Base-by-base conservation (phyloP, 2,888 invertebrate genomes). In the Archips xylosteana region DNA sequence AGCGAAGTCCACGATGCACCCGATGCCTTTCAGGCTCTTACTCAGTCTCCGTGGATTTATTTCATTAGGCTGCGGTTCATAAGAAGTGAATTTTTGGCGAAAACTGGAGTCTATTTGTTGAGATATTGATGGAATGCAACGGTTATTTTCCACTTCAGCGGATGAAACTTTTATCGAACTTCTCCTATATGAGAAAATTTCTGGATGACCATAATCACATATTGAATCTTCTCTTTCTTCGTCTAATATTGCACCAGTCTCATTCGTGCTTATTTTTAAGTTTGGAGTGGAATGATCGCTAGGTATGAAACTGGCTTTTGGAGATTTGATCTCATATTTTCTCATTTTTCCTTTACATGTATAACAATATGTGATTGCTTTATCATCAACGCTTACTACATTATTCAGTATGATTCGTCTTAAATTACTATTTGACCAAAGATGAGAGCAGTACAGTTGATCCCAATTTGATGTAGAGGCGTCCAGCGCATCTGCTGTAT, bases 271-370 rank as follows among this genome's bases (percentile, higher is more conserved):
- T 70, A 69, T 64, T 82, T 85, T 85, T 70, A 79, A 77, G 75
- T 88, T 89, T 67, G 94, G 94, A 76, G 94, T 94, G 75, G 94
- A 94, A 87, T 92, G 89, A 80, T 82, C 86, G 76, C 85, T 85
- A 57, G 94, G 94, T 78, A 82, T 78, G 80, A 94, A 94, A 76
- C 73, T 84, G 67, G 82, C 76, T 76, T 78, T 86, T 70, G 85
- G 79, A 68, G 89, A 84, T 77, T 85, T 88, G 72, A 94, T 78
- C 80, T 92, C 89, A 86, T 94, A 94, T 85, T 90, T 93, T 83
- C 93, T 89, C 82, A 93, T 90, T 85, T 94, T 94, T 70, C 92
- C 92, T 78, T 84, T 90, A 81, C 93, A 94, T 8, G 89, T 88
- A 75, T 91, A 90, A 78, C 94, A 94, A 79, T 92, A 89, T 80